These are phyloP conservation scores for Caradrina kadenii DNA, from an alignment of 2,888 invertebrate genomes.

Conservation along the genomic window DNA sequence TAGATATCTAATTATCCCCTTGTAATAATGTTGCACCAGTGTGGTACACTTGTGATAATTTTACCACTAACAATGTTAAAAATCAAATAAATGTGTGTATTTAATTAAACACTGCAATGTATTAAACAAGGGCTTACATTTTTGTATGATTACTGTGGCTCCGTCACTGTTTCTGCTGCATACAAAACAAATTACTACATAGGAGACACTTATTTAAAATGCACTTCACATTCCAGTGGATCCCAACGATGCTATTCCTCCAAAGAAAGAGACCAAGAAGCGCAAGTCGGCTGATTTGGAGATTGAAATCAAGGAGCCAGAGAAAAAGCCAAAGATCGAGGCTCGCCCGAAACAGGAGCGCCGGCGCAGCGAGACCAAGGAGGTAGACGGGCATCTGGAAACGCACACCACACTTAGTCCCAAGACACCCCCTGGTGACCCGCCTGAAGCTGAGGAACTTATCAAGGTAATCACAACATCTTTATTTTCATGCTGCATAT, in stretches of 20 bases:
- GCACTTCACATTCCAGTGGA: slow-evolving; percentile 76
- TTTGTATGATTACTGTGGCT: too few relatives aligned
- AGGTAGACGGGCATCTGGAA: slow-evolving; percentile 93
- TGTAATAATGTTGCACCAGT: too few relatives aligned
- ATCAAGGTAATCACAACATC: slow-evolving; percentile 91
- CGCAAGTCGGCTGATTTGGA: slow-evolving; percentile 80
- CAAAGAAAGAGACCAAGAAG: slow-evolving; percentile 80
- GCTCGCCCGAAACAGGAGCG: slow-evolving; percentile 76
- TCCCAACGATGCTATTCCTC: slow-evolving; percentile 79
- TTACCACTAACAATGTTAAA: too few relatives aligned
- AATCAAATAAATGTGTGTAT: too few relatives aligned
- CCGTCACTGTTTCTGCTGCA: not conserved
- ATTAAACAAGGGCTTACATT: too few relatives aligned
- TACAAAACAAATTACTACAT: not conserved
- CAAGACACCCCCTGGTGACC: slow-evolving; percentile 95
- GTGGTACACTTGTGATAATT: too few relatives aligned
- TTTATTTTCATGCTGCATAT: not conserved
- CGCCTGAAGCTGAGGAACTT: slow-evolving; percentile 97
- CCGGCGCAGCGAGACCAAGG: slow-evolving; percentile 86
- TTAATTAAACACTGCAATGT: too few relatives aligned
- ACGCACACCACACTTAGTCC: slow-evolving; percentile 95
- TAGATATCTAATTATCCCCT: too few relatives aligned
- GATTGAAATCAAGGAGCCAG: slow-evolving; percentile 74
- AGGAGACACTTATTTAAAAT: not conserved
- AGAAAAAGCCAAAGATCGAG: slow-evolving; percentile 85